These are phyloP conservation scores for Agapornis roseicollis DNA, from an alignment of 2,113 vertebrate species.

Conservation along the genomic window DNA sequence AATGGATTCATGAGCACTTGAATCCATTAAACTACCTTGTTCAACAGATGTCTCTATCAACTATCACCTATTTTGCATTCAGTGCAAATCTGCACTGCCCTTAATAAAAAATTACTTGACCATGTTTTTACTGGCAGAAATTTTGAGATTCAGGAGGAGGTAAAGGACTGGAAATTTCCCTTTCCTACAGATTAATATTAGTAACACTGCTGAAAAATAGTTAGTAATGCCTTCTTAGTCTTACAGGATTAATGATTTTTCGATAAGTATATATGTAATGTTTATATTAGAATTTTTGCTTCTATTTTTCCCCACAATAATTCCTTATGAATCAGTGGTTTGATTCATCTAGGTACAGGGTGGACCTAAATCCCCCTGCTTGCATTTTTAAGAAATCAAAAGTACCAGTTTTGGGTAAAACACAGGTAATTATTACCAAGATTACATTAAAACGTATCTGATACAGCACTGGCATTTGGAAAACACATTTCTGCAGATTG, in stretches of 20 bases:
- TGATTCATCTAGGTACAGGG: background rate
- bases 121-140: background rate
- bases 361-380: background rate
- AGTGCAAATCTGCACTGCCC: background rate
- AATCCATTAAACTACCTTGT: background rate
- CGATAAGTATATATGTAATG: background rate
- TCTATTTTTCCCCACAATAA: background rate
- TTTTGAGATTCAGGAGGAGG: background rate
- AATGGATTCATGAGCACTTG: no score
- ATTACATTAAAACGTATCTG: background rate
- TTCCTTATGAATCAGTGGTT: background rate
- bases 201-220: background rate
- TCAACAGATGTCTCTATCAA: background rate
- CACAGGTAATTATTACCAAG: background rate
- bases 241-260: background rate
- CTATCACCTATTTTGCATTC: background rate
- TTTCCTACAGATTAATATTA: background rate
- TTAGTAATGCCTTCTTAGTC: background rate
- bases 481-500: background rate
- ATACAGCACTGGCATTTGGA: background rate
- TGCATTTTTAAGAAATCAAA: background rate
- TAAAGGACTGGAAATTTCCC: background rate
- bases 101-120: background rate
- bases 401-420: background rate
- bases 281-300: background rate